A percentile compares a stretch with the other conserved stretches of the same genome.
These are phyloP conservation scores for Stomatorhinus walkeri DNA, from an alignment of 2,797 vertebrate genomes.

Conservation along the genomic window DNA sequence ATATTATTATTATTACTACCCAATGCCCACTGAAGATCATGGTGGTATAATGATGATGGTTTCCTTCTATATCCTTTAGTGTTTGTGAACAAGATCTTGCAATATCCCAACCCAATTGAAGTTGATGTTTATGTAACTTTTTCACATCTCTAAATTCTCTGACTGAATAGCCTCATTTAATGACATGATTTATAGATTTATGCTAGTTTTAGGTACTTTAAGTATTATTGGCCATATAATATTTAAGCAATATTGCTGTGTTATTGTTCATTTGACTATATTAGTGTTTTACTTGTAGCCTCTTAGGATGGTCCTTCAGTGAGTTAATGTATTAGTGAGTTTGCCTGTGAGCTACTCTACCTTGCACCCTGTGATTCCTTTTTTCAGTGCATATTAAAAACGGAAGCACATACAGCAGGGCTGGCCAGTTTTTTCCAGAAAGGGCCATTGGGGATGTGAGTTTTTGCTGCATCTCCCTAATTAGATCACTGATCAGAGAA, in stretches of 20 bases:
- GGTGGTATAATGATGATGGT: not conserved
- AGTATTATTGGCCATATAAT: not conserved
- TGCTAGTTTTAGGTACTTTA: not conserved
- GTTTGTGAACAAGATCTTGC: not conserved
- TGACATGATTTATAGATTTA: not conserved
- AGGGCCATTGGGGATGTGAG: not conserved
- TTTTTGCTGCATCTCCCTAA: not conserved
- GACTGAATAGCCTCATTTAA: not conserved
- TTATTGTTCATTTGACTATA: not conserved
- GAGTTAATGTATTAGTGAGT: not conserved
- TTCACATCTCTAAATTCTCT: not conserved
- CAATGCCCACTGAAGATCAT: not conserved
- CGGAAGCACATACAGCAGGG: not conserved
- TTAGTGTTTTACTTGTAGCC: not conserved
- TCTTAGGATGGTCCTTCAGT: not conserved
- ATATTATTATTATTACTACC: not conserved
- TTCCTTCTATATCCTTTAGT: not conserved
- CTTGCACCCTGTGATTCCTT: not conserved
- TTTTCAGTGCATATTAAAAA: not conserved
- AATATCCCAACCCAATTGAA: not conserved
- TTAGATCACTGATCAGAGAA: not conserved
- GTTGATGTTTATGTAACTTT: not conserved
- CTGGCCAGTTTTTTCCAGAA: not conserved
- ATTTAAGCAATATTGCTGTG: not conserved
- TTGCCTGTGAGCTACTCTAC: not conserved